Percentiles rank a stretch among this genome's conserved stretches.
Conservation (phyloP, 1,140 invertebrate genomes). For the Dendrolimus punctatus region DNA sequence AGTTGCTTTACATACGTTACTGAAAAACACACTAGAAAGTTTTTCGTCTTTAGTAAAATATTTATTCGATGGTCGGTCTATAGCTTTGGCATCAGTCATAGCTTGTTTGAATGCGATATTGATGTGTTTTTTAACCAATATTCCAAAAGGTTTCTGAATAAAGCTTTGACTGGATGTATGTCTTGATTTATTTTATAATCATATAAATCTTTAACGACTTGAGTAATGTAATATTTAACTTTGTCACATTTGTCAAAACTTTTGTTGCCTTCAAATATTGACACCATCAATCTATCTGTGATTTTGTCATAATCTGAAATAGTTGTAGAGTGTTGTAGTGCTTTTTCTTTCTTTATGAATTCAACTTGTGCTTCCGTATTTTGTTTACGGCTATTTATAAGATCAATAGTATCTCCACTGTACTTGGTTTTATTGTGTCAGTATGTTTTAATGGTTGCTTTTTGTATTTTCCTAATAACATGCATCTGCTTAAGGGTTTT, state of each 20-base stretch:
- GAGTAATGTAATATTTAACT: constrained; percentile 30
- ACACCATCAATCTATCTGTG: constrained; percentile 39
- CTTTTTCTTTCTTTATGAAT: constrained; percentile 3
- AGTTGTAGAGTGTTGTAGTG: constrained; percentile 24
- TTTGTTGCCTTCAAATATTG: constrained; percentile 28
- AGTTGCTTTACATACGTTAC: constrained; percentile 28
- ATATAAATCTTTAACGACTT: constrained; percentile 42
- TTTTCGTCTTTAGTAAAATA: constrained; percentile 41
- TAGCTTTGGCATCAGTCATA: constrained; percentile 26
- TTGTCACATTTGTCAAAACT: constrained; percentile 10
- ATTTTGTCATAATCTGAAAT: constrained; percentile 33
- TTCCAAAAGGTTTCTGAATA: constrained; percentile 48
- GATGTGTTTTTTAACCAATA: constrained; percentile 44
- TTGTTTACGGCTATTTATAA: constrained; percentile 1
- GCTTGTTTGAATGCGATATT: constrained; percentile 21
- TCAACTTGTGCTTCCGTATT: constrained; percentile 8
- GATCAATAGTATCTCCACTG: neutral
- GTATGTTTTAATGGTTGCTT: constrained; percentile 7
- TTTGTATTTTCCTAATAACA: constrained; percentile 35
- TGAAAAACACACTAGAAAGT: constrained; percentile 27
- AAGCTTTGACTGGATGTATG: constrained; percentile 34
- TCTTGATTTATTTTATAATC: constrained; percentile 25
- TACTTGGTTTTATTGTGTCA: constrained; percentile 1
- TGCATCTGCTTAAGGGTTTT: constrained; percentile 32
- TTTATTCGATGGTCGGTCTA: constrained; percentile 33